Evolutionary conservation across 2,797 vertebrate species (phyloP).

Genomic region (Hybognathus amarus): DNA sequence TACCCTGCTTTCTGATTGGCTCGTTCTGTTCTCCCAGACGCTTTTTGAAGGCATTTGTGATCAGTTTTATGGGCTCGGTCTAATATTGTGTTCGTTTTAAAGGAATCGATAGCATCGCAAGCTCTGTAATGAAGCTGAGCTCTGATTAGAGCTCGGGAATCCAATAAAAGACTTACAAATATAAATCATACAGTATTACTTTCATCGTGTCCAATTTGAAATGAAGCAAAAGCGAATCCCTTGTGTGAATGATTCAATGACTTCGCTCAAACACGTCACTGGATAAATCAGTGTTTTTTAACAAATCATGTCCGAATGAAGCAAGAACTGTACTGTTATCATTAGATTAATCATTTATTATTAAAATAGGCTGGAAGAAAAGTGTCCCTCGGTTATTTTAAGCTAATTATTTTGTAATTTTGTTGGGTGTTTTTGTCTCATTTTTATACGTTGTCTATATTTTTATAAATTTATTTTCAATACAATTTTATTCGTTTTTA

Average conservation of each 20-base stretch:
- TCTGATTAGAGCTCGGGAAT: not conserved
- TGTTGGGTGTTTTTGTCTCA: not conserved
- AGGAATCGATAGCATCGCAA: not conserved
- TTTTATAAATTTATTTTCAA: no score
- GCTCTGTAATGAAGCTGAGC: not conserved
- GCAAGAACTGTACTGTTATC: no score
- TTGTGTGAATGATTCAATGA: no score
- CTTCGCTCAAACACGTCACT: no score
- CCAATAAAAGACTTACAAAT: not conserved
- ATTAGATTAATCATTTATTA: no score
- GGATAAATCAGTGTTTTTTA: no score
- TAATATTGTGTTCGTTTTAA: not conserved
- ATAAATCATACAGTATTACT: not conserved
- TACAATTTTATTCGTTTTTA: no score
- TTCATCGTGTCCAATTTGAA: not conserved
- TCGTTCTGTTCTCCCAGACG: slow-evolving; percentile 1
- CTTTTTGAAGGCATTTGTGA: not conserved
- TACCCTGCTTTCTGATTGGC: slow-evolving; percentile 53
- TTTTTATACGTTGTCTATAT: not conserved
- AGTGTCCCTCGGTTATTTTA: no score
- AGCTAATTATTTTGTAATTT: not conserved
- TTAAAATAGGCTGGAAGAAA: no score
- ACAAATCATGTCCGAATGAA: not conserved
- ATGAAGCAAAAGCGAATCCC: not conserved
- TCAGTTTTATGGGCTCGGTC: not conserved